Percentiles rank a stretch among this genome's conserved stretches.
phyloP scores from a whole-genome alignment of 2,888 invertebrate genomes.

The Pteria penguin region DNA sequence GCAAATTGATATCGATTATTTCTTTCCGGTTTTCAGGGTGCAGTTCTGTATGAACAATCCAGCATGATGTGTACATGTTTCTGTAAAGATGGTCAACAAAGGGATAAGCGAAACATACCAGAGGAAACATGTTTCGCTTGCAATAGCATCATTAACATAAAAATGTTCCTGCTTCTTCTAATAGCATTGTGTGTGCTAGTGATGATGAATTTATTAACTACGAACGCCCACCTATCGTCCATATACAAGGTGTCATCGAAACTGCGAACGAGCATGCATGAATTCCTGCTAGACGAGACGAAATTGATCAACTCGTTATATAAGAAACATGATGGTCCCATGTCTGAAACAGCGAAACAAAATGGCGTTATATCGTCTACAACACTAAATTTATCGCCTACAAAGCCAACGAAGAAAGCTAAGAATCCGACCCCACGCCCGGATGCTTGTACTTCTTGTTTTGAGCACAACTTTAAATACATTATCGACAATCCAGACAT shows the following conservation, averaged over 20 bases:
- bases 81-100: neutral
- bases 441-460: constrained; percentile 40
- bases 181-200: neutral
- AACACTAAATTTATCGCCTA: neutral
- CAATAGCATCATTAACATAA: neutral
- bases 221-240: neutral
- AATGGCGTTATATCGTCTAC: neutral
- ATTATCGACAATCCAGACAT: constrained; percentile 41
- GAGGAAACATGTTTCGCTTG: neutral
- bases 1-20: no score
- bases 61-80: neutral
- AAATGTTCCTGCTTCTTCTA: neutral
- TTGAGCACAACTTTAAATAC: constrained; percentile 43
- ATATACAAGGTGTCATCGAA: neutral
- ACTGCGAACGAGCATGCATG: neutral
- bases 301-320: neutral
- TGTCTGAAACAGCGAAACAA: neutral
- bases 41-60: no score
- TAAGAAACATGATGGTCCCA: neutral
- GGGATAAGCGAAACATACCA: neutral
- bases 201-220: neutral
- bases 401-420: neutral
- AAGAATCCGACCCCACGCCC: constrained; percentile 18
- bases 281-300: neutral
- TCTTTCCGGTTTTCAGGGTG: no score